phyloP scores from a whole-genome alignment of 2,113 vertebrate genomes.

The Nematolebias whitei region DNA sequence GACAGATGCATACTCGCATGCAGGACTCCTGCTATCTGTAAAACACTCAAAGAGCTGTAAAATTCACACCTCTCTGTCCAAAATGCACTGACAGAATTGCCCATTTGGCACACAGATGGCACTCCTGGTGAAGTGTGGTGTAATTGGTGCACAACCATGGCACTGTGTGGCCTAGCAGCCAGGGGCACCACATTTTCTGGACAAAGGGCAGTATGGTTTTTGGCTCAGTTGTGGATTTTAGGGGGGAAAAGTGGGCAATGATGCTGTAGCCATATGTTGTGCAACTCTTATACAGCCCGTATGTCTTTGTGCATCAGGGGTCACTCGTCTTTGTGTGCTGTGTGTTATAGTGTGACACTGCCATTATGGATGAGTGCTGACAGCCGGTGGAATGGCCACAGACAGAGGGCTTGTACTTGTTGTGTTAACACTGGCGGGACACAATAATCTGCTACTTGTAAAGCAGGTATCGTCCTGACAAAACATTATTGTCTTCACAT shows the following conservation, averaged over 20 bases:
- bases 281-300: slow-evolving; percentile 70
- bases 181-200: slow-evolving; percentile 71
- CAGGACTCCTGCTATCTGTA: slow-evolving; percentile 46
- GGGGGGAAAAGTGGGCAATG: slow-evolving; percentile 54
- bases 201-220: slow-evolving; percentile 70
- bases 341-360: slow-evolving; percentile 77
- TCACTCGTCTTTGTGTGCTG: slow-evolving; percentile 69
- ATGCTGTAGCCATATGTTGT: slow-evolving; percentile 76
- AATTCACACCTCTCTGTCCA: slow-evolving; percentile 68
- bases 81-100: slow-evolving; percentile 64
- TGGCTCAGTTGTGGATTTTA: slow-evolving; percentile 63
- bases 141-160: slow-evolving; percentile 76
- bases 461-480: slow-evolving; percentile 89
- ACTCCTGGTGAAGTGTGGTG: slow-evolving; percentile 69
- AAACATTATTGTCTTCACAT: slow-evolving; percentile 86
- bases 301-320: slow-evolving; percentile 74
- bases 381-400: slow-evolving; percentile 85
- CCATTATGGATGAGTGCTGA: slow-evolving; percentile 84
- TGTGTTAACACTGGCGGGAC: slow-evolving; percentile 84
- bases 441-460: slow-evolving; percentile 91
- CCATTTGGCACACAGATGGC: slow-evolving; percentile 78
- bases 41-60: slow-evolving; percentile 50
- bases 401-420: slow-evolving; percentile 84
- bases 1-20: slow-evolving; percentile 26
- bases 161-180: slow-evolving; percentile 74